Percentiles rank a stretch among this genome's conserved stretches.
These are phyloP conservation scores for Pelusios castaneus DNA, from an alignment of 2,113 vertebrate species.

Conservation along the genomic window DNA sequence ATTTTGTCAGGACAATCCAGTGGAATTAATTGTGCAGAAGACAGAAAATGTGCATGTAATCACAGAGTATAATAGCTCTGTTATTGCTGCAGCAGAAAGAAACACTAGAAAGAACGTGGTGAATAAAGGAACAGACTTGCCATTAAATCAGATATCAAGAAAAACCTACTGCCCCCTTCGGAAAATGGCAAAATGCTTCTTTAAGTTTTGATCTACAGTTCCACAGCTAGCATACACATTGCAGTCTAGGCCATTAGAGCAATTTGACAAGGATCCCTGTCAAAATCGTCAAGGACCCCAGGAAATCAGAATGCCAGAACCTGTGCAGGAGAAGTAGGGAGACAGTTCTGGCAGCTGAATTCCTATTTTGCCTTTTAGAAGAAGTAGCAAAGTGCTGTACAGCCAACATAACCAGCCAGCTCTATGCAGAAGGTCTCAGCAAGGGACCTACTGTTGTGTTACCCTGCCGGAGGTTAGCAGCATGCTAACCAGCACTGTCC, in stretches of 20 bases:
- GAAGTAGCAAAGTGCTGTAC: fast-evolving
- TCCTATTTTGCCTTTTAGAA: background rate
- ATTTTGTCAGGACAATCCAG: background rate
- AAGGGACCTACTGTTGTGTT: background rate
- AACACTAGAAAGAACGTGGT: background rate
- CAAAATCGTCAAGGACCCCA: too few species aligned
- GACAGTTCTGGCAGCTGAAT: background rate
- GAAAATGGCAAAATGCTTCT: background rate
- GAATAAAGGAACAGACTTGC: fast-evolving
- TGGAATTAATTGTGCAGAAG: background rate
- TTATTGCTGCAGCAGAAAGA: background rate
- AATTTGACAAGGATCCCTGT: background rate
- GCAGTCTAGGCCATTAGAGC: background rate
- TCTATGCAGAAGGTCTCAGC: background rate
- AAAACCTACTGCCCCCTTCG: fast-evolving
- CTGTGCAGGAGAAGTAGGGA: background rate
- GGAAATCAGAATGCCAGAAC: background rate
- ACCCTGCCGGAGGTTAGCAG: fast-evolving
- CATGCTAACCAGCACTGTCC: background rate
- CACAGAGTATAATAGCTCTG: background rate
- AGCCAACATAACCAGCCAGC: fast-evolving
- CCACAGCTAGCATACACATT: fast-evolving
- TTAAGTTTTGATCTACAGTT: background rate
- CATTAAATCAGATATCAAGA: background rate
- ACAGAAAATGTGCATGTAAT: background rate